Conservation (phyloP, 2,797 vertebrate genomes). For the Tachyglossus aculeatus region DNA sequence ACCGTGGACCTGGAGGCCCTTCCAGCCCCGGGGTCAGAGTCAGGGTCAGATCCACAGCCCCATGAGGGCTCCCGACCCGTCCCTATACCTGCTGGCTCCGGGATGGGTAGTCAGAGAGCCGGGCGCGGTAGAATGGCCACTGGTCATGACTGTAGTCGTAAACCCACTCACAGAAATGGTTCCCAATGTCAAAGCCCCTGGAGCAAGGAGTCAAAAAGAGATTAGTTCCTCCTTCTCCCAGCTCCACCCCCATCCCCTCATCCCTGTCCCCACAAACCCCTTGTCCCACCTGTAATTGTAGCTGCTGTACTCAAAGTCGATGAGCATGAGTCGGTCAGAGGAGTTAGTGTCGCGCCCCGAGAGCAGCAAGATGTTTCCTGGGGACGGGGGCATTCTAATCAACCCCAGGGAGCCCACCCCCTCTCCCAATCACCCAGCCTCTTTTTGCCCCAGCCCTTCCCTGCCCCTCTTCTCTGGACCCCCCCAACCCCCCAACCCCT, state of each 20-base stretch:
- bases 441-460: not conserved
- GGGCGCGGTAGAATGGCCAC: constrained; percentile 91
- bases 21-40: not conserved
- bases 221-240: too few species aligned
- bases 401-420: not conserved
- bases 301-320: constrained; percentile 98
- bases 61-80: not conserved
- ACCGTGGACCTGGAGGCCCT: not conserved
- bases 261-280: not conserved
- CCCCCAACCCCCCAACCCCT: not conserved
- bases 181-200: constrained; percentile 94
- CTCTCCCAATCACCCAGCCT: not conserved
- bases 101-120: constrained; percentile 83
- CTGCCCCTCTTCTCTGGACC: not conserved
- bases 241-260: too few species aligned
- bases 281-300: constrained; percentile 90
- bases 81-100: constrained; percentile 84
- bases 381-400: not conserved
- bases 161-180: constrained; percentile 96
- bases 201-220: not conserved
- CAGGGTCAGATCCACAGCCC: not conserved
- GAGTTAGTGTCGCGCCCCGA: constrained; percentile 54
- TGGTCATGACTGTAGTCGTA: constrained; percentile 88
- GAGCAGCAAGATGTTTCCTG: constrained; percentile 90
- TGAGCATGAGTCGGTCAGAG: constrained; percentile 85